Conservation (phyloP, 2,888 invertebrate species). For the Prenolepis imparis region DNA sequence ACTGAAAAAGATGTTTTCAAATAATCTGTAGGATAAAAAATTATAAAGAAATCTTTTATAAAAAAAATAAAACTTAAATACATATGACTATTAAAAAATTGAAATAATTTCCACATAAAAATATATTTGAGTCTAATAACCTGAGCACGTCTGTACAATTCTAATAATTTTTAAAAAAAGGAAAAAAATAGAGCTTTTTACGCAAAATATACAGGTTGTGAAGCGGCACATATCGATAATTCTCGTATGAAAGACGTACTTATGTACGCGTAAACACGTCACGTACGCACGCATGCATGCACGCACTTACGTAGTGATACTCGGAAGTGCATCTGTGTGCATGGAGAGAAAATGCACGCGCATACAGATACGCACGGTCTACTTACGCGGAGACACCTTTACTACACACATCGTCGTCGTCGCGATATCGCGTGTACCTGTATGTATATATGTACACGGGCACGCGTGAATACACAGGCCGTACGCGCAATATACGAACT, state of each 20-base stretch:
- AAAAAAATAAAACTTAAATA: too few relatives aligned
- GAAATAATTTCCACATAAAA: too few relatives aligned
- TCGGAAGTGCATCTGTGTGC: not conserved
- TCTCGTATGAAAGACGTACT: slow-evolving; percentile 20
- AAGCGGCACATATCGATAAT: slow-evolving; percentile 36
- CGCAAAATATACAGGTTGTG: not conserved
- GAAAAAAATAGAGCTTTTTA: slow-evolving; percentile 2
- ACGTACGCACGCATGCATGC: slow-evolving; percentile 10
- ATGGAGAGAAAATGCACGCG: not conserved
- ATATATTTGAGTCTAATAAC: too few relatives aligned
- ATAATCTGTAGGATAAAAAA: too few relatives aligned
- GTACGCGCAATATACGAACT: slow-evolving; percentile 63
- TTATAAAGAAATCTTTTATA: too few relatives aligned
- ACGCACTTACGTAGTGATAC: not conserved
- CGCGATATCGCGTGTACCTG: slow-evolving; percentile 11
- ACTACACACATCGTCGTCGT: not conserved
- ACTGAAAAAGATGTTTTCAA: too few relatives aligned
- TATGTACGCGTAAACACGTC: slow-evolving; percentile 1
- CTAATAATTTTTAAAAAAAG: slow-evolving; percentile 16
- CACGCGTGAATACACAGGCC: slow-evolving; percentile 33
- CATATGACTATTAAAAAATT: too few relatives aligned
- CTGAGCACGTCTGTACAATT: not conserved
- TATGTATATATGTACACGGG: not conserved
- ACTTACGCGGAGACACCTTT: slow-evolving; percentile 36
- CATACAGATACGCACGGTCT: slow-evolving; percentile 25